Evolutionary conservation across 1,140 invertebrate genomes (phyloP).

Genomic region (Apocrypta bakeri): DNA sequence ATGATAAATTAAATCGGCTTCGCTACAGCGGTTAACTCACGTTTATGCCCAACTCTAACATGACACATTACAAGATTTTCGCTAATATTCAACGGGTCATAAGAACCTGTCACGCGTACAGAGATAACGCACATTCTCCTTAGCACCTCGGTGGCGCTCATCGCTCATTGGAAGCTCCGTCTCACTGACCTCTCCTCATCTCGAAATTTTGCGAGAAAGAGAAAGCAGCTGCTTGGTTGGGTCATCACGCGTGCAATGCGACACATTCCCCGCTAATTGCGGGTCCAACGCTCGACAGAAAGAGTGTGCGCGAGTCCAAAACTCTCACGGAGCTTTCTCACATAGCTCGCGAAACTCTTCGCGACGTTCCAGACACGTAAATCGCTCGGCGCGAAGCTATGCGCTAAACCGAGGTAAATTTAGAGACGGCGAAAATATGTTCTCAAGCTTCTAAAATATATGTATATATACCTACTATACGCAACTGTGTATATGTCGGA

Average conservation of each 20-base stretch:
- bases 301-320: no score
- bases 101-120: neutral
- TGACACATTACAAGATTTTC: neutral
- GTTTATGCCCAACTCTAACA: neutral
- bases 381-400: conserved; percentile 64
- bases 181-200: neutral
- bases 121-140: neutral
- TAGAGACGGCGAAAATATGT: conserved; percentile 67
- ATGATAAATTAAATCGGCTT: neutral
- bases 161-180: neutral
- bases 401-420: conserved; percentile 60
- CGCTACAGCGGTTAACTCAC: neutral
- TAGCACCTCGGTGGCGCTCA: neutral
- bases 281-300: conserved; percentile 46
- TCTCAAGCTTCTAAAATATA: conserved; percentile 49
- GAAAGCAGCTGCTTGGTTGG: neutral
- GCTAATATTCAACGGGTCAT: neutral
- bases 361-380: conserved; percentile 69
- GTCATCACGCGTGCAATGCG: conserved; percentile 27
- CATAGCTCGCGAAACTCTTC: conserved; percentile 62
- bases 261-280: conserved; percentile 60
- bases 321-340: conserved; percentile 52
- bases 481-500: conserved; percentile 45
- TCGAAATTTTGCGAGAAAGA: neutral
- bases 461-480: conserved; percentile 26